Conservation (phyloP, 2,888 invertebrate species). For the Perithous albicinctus region DNA sequence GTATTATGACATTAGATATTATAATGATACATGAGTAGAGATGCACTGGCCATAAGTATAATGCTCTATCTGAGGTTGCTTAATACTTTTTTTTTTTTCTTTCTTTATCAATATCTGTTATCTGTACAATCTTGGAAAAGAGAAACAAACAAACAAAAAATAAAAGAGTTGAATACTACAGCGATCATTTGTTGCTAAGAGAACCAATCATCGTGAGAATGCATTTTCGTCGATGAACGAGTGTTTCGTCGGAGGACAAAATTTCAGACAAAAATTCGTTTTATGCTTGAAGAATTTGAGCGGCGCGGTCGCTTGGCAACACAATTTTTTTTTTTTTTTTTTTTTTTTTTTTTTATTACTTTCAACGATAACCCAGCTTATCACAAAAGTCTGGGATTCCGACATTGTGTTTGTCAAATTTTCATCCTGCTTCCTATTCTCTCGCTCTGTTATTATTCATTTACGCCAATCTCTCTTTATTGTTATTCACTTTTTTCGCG, state of each 20-base stretch:
- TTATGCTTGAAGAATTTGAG: constrained; percentile 19
- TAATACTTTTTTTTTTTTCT: constrained; percentile 73
- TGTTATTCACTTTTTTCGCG: constrained; percentile 33
- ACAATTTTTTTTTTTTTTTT: too few species aligned
- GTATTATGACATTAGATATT: constrained; percentile 82
- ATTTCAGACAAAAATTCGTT: neutral
- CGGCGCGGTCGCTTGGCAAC: constrained; percentile 68
- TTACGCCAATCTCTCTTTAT: constrained; percentile 12
- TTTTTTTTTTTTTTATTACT: too few species aligned
- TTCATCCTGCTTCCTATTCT: constrained; percentile 6
- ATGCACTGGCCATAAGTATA: constrained; percentile 85
- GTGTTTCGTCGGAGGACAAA: neutral
- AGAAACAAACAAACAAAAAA: constrained; percentile 52
- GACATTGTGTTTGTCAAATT: constrained; percentile 14
- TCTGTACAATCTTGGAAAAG: constrained; percentile 79
- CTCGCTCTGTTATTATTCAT: constrained; percentile 33
- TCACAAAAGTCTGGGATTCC: constrained; percentile 20
- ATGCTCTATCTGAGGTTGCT: constrained; percentile 82
- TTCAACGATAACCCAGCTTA: constrained; percentile 69
- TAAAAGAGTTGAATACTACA: neutral
- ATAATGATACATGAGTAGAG: constrained; percentile 82
- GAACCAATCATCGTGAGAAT: neutral
- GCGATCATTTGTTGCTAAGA: neutral
- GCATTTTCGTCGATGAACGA: neutral
- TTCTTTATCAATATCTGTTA: constrained; percentile 73